Conservation (phyloP, 2,113 vertebrate genomes). For the Eulemur rufifrons region DNA sequence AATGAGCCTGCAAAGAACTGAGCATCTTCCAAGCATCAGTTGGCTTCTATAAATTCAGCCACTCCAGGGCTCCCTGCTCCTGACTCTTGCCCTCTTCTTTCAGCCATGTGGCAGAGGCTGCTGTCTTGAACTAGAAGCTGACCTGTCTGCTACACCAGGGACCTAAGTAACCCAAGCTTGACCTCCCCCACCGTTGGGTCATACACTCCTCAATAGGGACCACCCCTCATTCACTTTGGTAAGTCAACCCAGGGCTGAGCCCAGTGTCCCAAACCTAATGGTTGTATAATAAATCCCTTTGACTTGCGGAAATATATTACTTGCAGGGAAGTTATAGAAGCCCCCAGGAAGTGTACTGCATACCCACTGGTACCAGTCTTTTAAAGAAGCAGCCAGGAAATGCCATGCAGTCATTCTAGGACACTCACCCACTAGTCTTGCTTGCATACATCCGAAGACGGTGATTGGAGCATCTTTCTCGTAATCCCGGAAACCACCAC, state of each 20-base stretch:
- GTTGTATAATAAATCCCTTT: background rate
- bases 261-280: background rate
- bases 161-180: background rate
- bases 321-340: background rate
- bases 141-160: background rate
- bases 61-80: background rate
- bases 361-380: background rate
- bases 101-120: background rate
- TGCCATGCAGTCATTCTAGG: background rate
- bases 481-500: conserved; percentile 93
- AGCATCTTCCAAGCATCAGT: background rate
- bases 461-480: conserved; percentile 98
- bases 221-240: background rate
- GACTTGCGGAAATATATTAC: background rate
- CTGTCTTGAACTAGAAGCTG: background rate
- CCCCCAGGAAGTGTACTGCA: background rate
- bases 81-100: background rate
- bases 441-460: conserved; percentile 96
- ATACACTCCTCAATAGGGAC: accelerated
- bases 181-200: background rate
- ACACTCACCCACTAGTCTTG: conserved; percentile 90
- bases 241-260: background rate
- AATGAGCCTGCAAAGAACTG: background rate
- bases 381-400: background rate
- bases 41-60: background rate